A percentile compares a stretch with the other conserved stretches of the same genome.
phyloP scores from a whole-genome alignment of 2,113 vertebrate species.

The Nannospalax galili region DNA sequence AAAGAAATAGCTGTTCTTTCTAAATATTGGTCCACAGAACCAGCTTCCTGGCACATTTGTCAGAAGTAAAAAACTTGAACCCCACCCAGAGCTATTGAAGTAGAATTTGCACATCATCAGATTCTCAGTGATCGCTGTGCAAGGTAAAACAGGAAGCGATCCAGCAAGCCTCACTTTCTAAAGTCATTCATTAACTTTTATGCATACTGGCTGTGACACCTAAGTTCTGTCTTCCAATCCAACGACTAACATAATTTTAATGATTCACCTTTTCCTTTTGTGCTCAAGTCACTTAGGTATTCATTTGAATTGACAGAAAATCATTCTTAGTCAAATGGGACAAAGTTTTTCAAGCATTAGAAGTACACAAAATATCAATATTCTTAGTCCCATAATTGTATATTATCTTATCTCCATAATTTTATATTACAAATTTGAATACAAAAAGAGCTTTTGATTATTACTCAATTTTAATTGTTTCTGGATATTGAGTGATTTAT shows the following conservation, averaged over 20 bases:
- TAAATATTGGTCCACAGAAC: background rate
- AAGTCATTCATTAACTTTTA: background rate
- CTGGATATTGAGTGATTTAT: conserved; percentile 4
- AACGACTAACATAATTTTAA: background rate
- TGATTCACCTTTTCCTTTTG: background rate
- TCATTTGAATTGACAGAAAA: background rate
- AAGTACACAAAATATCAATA: conserved; percentile 21
- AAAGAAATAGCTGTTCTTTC: too few species aligned
- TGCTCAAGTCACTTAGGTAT: background rate
- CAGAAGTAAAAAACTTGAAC: background rate
- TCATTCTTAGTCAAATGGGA: background rate
- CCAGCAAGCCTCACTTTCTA: background rate
- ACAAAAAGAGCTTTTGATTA: background rate
- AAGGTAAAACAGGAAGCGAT: background rate
- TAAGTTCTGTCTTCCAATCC: too few species aligned
- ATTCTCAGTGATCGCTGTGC: background rate
- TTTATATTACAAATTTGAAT: conserved; percentile 18
- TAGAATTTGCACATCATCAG: background rate
- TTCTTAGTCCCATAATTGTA: background rate
- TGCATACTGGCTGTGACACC: background rate
- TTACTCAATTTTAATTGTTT: conserved; percentile 24
- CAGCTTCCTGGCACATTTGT: background rate
- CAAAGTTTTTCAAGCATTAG: background rate
- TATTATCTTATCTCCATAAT: background rate
- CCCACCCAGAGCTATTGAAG: background rate